Evolutionary conservation across 2,113 vertebrate species (phyloP).

Genomic region (Mixornis gularis): DNA sequence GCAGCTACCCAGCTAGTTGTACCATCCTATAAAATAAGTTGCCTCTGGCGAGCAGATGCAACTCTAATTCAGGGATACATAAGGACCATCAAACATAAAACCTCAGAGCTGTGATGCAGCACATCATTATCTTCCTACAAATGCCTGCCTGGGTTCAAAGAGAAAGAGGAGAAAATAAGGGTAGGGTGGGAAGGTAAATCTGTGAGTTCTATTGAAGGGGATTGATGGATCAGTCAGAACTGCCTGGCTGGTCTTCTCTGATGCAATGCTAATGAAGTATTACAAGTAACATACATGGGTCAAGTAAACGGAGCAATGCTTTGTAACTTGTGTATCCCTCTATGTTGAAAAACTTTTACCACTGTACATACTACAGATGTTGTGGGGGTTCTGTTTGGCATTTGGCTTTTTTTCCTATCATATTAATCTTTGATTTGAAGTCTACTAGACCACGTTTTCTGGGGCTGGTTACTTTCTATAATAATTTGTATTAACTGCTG

Average conservation of each 20-base stretch:
- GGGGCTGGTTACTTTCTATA: not conserved
- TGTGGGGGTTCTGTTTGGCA: not conserved
- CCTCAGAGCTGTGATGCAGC: not conserved
- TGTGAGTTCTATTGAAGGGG: not conserved
- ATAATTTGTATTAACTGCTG: not conserved
- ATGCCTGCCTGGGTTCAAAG: not conserved
- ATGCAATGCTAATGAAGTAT: not conserved
- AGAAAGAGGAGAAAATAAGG: not conserved
- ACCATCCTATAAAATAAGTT: not conserved
- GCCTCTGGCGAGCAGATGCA: not conserved
- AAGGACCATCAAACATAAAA: not conserved
- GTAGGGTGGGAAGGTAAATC: not conserved
- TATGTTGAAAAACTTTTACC: not conserved
- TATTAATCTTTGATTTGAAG: not conserved
- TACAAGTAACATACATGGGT: not conserved
- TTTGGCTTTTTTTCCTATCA: not conserved
- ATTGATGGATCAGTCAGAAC: not conserved
- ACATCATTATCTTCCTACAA: not conserved
- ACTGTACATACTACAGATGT: not conserved
- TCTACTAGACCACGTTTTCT: not conserved
- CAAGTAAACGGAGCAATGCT: not conserved
- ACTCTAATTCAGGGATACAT: not conserved
- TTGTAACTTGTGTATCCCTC: not conserved
- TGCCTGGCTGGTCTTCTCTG: not conserved
- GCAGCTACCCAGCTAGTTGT: not conserved